Conservation (phyloP, 1,140 invertebrate species). For the Drosophila cardini region DNA sequence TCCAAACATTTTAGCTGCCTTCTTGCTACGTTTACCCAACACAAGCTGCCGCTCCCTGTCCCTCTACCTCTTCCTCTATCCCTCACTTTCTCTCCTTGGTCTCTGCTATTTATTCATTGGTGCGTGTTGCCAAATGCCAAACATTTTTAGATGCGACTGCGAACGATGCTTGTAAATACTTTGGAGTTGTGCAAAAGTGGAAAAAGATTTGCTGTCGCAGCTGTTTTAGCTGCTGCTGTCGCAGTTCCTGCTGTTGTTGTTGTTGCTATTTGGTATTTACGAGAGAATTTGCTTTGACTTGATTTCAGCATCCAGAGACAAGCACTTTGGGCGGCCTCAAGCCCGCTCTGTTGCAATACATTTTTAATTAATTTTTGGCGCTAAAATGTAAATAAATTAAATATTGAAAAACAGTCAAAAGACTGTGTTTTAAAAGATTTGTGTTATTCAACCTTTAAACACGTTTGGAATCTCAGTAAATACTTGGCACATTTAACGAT, state of each 20-base stretch:
- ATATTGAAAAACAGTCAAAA: neutral
- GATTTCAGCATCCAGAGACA: constrained; percentile 7
- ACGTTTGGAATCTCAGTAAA: neutral
- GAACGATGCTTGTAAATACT: constrained; percentile 80
- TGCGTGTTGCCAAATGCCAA: constrained; percentile 81
- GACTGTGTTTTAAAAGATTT: too few species aligned
- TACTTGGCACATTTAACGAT: neutral
- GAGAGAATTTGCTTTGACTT: constrained; percentile 47
- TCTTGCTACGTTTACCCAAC: too few species aligned
- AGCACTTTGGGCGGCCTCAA: constrained; percentile 26
- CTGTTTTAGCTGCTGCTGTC: constrained; percentile 39
- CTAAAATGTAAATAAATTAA: neutral
- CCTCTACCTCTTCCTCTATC: neutral
- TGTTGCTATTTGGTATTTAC: constrained; percentile 49
- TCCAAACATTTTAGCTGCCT: constrained; percentile 69
- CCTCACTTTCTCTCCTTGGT: neutral
- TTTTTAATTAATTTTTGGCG: constrained; percentile 78
- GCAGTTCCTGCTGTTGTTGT: constrained; percentile 9
- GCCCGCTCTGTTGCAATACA: constrained; percentile 51
- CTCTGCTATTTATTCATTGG: constrained; percentile 65
- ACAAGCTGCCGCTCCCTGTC: neutral
- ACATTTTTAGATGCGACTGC: constrained; percentile 81
- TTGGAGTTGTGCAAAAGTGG: constrained; percentile 74
- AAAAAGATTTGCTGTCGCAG: constrained; percentile 74
- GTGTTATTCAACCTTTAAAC: too few species aligned